Percentiles rank a stretch among this genome's conserved stretches.
phyloP scores from a whole-genome alignment of 2,113 vertebrate species.

The Arothron firmamentum region DNA sequence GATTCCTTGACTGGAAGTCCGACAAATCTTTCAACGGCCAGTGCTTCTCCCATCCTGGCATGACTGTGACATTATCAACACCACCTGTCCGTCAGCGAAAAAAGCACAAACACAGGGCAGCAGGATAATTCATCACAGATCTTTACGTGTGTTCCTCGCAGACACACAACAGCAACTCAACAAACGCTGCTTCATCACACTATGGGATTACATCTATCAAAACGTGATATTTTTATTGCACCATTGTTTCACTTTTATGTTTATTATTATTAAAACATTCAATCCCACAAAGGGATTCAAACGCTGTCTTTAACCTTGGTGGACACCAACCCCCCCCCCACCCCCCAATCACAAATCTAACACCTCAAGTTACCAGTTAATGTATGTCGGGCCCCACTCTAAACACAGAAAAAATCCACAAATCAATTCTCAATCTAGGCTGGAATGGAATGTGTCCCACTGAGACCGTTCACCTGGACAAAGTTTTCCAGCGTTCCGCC shows the following conservation, averaged over 20 bases:
- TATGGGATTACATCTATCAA: no score
- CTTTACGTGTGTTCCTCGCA: no score
- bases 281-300: background rate
- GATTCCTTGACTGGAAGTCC: no score
- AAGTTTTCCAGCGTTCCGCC: slow-evolving; percentile 25
- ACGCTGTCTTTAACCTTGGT: background rate
- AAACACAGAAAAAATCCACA: slow-evolving; percentile 43
- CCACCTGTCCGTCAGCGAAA: no score
- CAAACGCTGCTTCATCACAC: no score
- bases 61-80: no score
- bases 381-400: slow-evolving; percentile 38
- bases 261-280: background rate
- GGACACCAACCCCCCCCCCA: slow-evolving; percentile 2
- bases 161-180: background rate
- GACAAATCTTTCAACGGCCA: no score
- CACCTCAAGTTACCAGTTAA: slow-evolving; percentile 50
- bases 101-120: no score
- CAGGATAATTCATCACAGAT: no score
- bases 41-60: no score
- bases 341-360: slow-evolving; percentile 21
- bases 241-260: no score
- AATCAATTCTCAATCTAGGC: slow-evolving; percentile 36
- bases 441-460: slow-evolving; percentile 42
- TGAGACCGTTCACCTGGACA: slow-evolving; percentile 47
- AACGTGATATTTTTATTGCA: background rate